phyloP scores from a whole-genome alignment of 64 coral and sea anemone species.

The Porites australiensis region DNA sequence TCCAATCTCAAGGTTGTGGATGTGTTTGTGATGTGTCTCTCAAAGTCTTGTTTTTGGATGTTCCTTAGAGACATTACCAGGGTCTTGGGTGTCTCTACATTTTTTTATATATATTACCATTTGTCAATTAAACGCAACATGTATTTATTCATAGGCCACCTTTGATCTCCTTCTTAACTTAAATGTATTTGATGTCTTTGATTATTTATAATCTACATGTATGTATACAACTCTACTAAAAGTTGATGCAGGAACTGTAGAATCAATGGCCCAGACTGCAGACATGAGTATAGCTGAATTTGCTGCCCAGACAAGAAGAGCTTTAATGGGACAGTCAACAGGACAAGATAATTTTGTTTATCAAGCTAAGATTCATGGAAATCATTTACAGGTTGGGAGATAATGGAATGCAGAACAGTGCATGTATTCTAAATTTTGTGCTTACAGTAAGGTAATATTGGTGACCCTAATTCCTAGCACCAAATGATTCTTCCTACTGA shows the following conservation, averaged over 20 bases:
- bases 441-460: no score
- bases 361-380: constrained; percentile 32
- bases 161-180: neutral
- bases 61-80: no score
- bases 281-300: constrained; percentile 82
- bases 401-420: neutral
- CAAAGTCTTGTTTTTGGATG: no score
- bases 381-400: constrained; percentile 54
- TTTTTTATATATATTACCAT: no score
- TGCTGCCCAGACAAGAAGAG: constrained; percentile 62
- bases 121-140: no score
- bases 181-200: neutral
- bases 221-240: neutral
- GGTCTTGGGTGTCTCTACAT: no score
- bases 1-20: no score
- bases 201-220: neutral
- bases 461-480: no score
- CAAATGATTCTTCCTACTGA: no score
- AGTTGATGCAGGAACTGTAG: constrained; percentile 33
- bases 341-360: constrained; percentile 73
- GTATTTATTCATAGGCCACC: no score
- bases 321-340: constrained; percentile 50
- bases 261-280: constrained; percentile 64
- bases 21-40: no score
- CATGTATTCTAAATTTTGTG: no score